Evolutionary conservation across 2,888 invertebrate species (phyloP), one percentile per base, ranked within the genome.

Genomic region (Hemicrepidius hirtus): DNA sequence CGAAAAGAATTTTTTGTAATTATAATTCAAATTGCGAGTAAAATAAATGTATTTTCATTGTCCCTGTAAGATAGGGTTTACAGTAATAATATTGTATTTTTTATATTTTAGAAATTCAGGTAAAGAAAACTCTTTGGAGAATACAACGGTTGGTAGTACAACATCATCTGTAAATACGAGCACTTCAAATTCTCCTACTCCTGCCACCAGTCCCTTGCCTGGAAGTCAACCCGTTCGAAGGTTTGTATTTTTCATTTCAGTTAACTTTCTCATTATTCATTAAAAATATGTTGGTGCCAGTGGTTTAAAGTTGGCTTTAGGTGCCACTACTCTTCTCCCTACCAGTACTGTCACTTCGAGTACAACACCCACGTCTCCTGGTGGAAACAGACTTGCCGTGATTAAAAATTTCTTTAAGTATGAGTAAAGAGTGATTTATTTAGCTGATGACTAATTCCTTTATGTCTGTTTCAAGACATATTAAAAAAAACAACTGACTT

Each of bases 391-490:
- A 88, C 92, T 95, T 85, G 94, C 95, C 90, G 95, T 96, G 89
- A 95, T 97, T 92, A 96, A 96, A 91, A 96, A 96, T 90, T 96
- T 96, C 90, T 96, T 97, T 94, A 97, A 97, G 97, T 97, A 95
- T 80, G 86, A 80, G n/a, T n/a, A n/a, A 64, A 53, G 73, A 69
- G 73, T 69, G 68, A 53, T 41, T 68, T 64, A 37, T 62, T 64
- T 40, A 55, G 49, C 44, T 62, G 62, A 63, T 50, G 35, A 66
- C 65, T 70, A 73, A 57, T 62, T 72, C 53, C 35, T 16, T 12
- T 41, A 67, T 40, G 60, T 49, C 24, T 65, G 10, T 21, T 21
- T 53, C 13, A 32, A 7, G 4, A 50, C 28, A 53, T 20, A 21
- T 40, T 24, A 24, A 32, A 57, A 57, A 18, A 20, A 20, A 18